Evolutionary conservation across 2,888 invertebrate species (phyloP).

Genomic region (Aphodius sticticus): DNA sequence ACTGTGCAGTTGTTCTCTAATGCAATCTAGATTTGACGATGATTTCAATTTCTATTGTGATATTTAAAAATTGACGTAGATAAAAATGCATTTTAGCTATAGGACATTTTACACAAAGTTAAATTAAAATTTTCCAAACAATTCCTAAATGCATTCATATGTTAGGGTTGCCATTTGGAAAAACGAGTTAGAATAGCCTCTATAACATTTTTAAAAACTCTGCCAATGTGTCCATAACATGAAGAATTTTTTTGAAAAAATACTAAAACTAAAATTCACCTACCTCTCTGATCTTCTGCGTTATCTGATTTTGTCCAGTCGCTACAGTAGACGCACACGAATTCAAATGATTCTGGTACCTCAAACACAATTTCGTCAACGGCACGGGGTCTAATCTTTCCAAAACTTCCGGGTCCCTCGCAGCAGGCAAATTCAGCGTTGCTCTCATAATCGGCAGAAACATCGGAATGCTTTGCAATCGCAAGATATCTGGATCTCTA

Average conservation of each 20-base stretch:
- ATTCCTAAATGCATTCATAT: too few relatives aligned
- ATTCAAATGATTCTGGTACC: slow-evolving; percentile 86
- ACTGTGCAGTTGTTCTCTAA: too few relatives aligned
- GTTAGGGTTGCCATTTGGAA: too few relatives aligned
- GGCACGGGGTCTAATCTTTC: slow-evolving; percentile 75
- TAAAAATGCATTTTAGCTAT: too few relatives aligned
- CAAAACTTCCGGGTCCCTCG: slow-evolving; percentile 86
- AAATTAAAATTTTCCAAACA: too few relatives aligned
- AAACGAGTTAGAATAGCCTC: too few relatives aligned
- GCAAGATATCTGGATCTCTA: slow-evolving; percentile 78
- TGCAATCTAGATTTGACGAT: too few relatives aligned
- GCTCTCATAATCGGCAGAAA: slow-evolving; percentile 93
- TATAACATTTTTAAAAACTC: too few relatives aligned
- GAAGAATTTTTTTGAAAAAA: neutral
- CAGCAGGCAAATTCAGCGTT: slow-evolving; percentile 83
- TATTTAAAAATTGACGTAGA: too few relatives aligned
- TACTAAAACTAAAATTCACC: slow-evolving; percentile 38
- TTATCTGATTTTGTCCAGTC: slow-evolving; percentile 78
- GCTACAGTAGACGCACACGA: slow-evolving; percentile 84
- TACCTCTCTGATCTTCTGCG: slow-evolving; percentile 80
- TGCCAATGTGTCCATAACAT: neutral
- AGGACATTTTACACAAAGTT: too few relatives aligned
- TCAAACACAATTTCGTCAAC: slow-evolving; percentile 75
- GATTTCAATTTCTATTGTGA: too few relatives aligned
- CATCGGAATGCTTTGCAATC: slow-evolving; percentile 80